Percentiles rank a stretch among this genome's conserved stretches.
phyloP scores from a whole-genome alignment of 2,113 vertebrate species.

The Himantopus leucocephalus region DNA sequence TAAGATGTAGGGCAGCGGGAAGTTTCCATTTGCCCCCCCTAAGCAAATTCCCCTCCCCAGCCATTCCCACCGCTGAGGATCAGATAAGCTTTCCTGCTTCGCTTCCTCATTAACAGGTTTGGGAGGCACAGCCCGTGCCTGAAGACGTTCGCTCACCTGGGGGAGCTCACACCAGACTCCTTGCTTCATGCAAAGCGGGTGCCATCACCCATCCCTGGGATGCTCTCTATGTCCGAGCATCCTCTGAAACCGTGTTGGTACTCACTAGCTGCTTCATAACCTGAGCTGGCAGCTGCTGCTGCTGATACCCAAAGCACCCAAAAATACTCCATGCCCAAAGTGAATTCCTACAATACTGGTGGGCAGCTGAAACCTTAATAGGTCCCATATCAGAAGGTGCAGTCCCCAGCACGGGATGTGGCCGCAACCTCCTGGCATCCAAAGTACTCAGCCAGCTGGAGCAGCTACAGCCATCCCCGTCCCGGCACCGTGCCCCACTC shows the following conservation, averaged over 20 bases:
- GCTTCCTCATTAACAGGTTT: not conserved
- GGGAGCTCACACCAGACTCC: not conserved
- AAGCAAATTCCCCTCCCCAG: not conserved
- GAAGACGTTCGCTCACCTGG: not conserved
- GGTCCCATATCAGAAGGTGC: rapidly evolving
- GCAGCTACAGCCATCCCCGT: not conserved
- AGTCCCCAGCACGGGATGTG: rapidly evolving
- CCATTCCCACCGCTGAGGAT: not conserved
- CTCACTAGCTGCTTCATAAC: not conserved
- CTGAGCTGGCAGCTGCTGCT: not conserved
- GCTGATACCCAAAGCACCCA: not conserved
- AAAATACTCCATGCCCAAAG: not conserved
- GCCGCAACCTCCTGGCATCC: not conserved
- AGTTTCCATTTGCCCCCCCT: not conserved
- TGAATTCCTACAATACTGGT: not conserved
- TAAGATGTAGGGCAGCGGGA: not conserved
- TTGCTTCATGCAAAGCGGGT: not conserved
- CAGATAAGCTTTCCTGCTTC: not conserved
- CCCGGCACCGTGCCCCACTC: rapidly evolving
- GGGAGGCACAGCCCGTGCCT: not conserved
- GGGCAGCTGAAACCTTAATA: not conserved
- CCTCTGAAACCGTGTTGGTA: not conserved
- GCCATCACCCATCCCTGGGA: not conserved
- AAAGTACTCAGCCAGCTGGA: not conserved
- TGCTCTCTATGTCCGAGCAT: not conserved